Conservation (phyloP, 2,888 invertebrate genomes). For the Eremobia ochroleuca region DNA sequence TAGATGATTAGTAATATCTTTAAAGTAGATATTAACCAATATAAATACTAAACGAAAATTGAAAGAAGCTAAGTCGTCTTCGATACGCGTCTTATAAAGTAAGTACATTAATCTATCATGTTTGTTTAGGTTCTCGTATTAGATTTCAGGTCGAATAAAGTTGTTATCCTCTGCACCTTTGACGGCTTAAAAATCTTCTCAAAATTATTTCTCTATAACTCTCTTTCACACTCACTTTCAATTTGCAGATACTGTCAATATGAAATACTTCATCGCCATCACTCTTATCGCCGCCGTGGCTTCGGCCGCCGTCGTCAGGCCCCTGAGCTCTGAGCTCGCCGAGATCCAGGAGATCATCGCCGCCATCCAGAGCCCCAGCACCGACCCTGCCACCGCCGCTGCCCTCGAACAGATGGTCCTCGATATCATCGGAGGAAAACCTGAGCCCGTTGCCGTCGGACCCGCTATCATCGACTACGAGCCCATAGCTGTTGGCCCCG, state of each 20-base stretch:
- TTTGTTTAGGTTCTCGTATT: not conserved
- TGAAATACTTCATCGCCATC: slow-evolving; percentile 82
- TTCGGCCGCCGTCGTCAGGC: slow-evolving; percentile 72
- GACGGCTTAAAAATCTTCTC: not conserved
- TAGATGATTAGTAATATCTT: slow-evolving; percentile 36
- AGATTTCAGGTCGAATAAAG: not conserved
- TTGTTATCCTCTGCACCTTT: not conserved
- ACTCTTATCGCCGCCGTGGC: slow-evolving; percentile 80
- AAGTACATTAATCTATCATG: slow-evolving; percentile 13
- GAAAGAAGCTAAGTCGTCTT: slow-evolving; percentile 47
- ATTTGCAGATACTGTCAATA: slow-evolving; percentile 71
- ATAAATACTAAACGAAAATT: slow-evolving; percentile 34
- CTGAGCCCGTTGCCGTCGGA: slow-evolving; percentile 63
- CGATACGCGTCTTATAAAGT: slow-evolving; percentile 52
- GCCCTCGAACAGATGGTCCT: slow-evolving; percentile 64
- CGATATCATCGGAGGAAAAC: slow-evolving; percentile 27
- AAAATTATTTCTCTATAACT: not conserved
- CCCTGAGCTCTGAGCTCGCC: slow-evolving; percentile 61
- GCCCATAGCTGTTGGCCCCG: slow-evolving; percentile 66
- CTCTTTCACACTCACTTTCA: no score
- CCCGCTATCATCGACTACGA: slow-evolving; percentile 55
- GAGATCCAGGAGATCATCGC: slow-evolving; percentile 76
- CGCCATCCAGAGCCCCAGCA: slow-evolving; percentile 74
- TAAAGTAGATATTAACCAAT: slow-evolving; percentile 23
- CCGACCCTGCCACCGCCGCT: slow-evolving; percentile 72